Base-by-base conservation (phyloP, 2,113 vertebrate genomes). In the Dicentrarchus labrax region DNA sequence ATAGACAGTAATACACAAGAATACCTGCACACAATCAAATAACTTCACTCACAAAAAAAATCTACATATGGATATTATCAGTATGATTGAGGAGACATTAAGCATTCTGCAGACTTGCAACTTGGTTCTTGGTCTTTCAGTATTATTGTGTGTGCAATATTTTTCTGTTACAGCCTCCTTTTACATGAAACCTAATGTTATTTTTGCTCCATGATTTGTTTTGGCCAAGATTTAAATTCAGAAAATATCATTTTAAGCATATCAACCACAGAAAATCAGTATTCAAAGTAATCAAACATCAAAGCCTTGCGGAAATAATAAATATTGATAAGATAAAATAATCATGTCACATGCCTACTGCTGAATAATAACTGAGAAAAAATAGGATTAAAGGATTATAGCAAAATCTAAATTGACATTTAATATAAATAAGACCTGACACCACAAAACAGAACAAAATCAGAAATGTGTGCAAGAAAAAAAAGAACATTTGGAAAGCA, bases 301-400 rank as follows among this genome's bases (percentile, higher is more conserved):
- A 91, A 90, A 86, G 87, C 64, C 43, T 72, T 65, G 53, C 21
- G 8, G 30, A 50, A 79, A 85, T 73, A 69, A 89, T 84, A 16
- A 89, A 88, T 87, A 78, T 76, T 79, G 51, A 93, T 85, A 5
- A 74, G 56, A 70, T 69, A 71, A 85, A 83, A 78, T 74, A 86
- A 91, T 62, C 72, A 59, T 68, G 72, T 86, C 4, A 70, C 38
- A 73, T 78, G 82, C 47, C 50, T 62, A 19, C 73, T 76, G 53
- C 13, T 60, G 72, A 74, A 85, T 61, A 38, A 57, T 22, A 24
- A 51, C 6, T 45, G 36, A 22, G 16, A 68, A 72, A 67, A 87
- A 85, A 67, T 17, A 22, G 72, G 84, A 91, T 88, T 81, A 88
- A 59, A 68, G 51, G 76, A 82, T 92, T 81, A 82, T 0, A 21